Conservation (phyloP, 1,140 invertebrate species). For the Drosophila insularis region DNA sequence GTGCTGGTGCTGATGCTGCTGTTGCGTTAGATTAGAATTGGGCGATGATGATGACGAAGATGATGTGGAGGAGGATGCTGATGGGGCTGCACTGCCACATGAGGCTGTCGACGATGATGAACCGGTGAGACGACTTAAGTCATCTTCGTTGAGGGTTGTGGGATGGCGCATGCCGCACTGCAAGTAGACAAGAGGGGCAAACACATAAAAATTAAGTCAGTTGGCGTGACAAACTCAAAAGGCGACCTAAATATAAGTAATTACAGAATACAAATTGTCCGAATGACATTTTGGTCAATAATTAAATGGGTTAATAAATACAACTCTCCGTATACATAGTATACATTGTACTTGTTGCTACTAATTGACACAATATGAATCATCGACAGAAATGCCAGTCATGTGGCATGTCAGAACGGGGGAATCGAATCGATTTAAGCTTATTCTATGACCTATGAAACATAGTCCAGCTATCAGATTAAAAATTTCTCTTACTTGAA, state of each 20-base stretch:
- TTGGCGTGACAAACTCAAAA: constrained; percentile 29
- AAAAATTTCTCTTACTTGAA: background rate
- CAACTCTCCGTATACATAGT: background rate
- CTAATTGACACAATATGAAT: background rate
- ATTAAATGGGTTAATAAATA: constrained; percentile 49
- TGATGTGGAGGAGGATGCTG: constrained; percentile 65
- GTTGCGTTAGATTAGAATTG: constrained; percentile 12
- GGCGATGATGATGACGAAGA: constrained; percentile 35
- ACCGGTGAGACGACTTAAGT: constrained; percentile 82
- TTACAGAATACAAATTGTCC: constrained; percentile 22
- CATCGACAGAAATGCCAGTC: constrained; percentile 4
- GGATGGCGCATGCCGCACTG: constrained; percentile 83
- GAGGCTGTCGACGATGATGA: constrained; percentile 74
- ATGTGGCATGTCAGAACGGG: background rate
- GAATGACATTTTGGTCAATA: constrained; percentile 38
- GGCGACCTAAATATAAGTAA: constrained; percentile 43
- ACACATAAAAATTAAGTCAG: background rate
- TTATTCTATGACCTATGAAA: background rate
- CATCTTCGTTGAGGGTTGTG: constrained; percentile 82
- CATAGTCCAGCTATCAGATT: background rate
- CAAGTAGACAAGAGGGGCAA: constrained; percentile 18
- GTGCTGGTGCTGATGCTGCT: constrained; percentile 31
- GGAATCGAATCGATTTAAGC: background rate
- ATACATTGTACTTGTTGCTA: background rate
- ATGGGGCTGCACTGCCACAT: constrained; percentile 64